Conservation (phyloP, 2,888 invertebrate genomes). For the Leptarthrus brevirostris region DNA sequence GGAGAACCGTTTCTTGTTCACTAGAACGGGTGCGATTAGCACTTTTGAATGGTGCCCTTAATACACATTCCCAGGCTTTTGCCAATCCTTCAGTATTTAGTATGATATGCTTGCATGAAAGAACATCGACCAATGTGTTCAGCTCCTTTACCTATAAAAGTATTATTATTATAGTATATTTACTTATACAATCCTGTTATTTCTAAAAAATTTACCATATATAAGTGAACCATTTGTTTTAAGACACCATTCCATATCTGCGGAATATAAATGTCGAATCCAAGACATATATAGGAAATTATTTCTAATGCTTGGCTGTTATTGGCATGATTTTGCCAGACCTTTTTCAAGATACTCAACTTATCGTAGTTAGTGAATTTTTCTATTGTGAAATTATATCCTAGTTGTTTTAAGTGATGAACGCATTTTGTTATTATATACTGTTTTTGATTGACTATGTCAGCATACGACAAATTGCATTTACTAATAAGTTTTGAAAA, state of each 20-base stretch:
- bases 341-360: conserved; percentile 63
- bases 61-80: conserved; percentile 64
- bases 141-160: conserved; percentile 56
- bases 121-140: conserved; percentile 63
- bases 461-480: conserved; percentile 59
- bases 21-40: conserved; percentile 61
- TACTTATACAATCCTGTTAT: not conserved
- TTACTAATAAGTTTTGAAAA: conserved; percentile 65
- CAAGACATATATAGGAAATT: conserved; percentile 65
- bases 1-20: conserved; percentile 61
- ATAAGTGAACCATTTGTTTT: conserved; percentile 65
- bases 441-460: conserved; percentile 62
- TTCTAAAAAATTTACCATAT: conserved; percentile 59
- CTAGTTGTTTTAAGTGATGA: conserved; percentile 64
- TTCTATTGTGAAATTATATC: conserved; percentile 64
- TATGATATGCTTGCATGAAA: conserved; percentile 61
- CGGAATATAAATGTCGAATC: conserved; percentile 63
- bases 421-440: conserved; percentile 66
- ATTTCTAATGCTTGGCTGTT: conserved; percentile 63
- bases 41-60: conserved; percentile 63
- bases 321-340: conserved; percentile 64
- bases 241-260: conserved; percentile 67
- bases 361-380: conserved; percentile 66
- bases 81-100: conserved; percentile 62
- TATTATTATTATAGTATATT: not conserved